Evolutionary conservation across 2,888 invertebrate species (phyloP).

Genomic region (Andrena fulva): DNA sequence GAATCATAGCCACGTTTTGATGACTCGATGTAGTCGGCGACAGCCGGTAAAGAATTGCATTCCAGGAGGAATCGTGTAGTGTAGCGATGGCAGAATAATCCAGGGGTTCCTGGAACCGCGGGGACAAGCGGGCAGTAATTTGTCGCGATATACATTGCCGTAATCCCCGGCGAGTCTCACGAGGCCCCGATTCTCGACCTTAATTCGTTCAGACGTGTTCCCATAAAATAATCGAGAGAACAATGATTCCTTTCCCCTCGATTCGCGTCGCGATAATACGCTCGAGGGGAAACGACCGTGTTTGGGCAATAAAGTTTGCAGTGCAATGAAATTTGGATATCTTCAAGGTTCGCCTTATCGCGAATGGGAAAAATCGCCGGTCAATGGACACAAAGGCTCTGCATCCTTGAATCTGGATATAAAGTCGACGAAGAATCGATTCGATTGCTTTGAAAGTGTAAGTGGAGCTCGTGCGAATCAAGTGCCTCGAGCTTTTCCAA

Average conservation of each 20-base stretch:
- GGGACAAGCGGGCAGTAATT: constrained; percentile 19
- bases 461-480: neutral
- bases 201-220: constrained; percentile 55
- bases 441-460: neutral
- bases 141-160: constrained; percentile 25
- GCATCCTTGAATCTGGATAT: neutral
- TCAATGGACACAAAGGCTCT: neutral
- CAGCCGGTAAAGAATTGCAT: constrained; percentile 38
- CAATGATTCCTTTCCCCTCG: constrained; percentile 53
- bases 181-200: constrained; percentile 55
- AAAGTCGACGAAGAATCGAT: neutral
- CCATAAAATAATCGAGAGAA: constrained; percentile 55
- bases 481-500: neutral
- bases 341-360: constrained; percentile 4
- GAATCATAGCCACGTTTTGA: constrained; percentile 46
- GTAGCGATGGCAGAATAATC: constrained; percentile 54
- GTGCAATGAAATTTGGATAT: constrained; percentile 15
- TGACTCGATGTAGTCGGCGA: constrained; percentile 35
- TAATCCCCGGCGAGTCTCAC: constrained; percentile 25
- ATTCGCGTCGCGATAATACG: constrained; percentile 21
- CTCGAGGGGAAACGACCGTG: constrained; percentile 10
- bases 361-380: neutral
- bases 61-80: constrained; percentile 32
- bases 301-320: constrained; percentile 2
- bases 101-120: constrained; percentile 57